Evolutionary conservation across 2,113 vertebrate genomes (phyloP).

Genomic region (Dipodomys stephensi): DNA sequence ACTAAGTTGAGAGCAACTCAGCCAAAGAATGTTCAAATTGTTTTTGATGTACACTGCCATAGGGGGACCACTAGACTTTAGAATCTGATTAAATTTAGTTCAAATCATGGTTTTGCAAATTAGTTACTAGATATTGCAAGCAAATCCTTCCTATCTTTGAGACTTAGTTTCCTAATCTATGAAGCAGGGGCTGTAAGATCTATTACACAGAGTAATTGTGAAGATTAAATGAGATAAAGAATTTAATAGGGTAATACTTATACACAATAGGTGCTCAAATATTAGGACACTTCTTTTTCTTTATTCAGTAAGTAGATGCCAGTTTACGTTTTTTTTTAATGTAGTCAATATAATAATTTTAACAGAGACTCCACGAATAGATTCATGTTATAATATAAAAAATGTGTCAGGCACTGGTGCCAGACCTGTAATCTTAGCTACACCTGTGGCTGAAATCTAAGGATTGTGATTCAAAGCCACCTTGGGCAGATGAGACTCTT

Average conservation of each 20-base stretch:
- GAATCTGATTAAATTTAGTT: not conserved
- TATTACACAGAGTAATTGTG: not conserved
- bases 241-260: not conserved
- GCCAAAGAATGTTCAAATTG: not conserved
- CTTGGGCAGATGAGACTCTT: no score
- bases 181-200: not conserved
- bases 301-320: constrained; percentile 17
- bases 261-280: not conserved
- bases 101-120: constrained; percentile 23
- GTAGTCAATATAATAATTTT: not conserved
- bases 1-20: constrained; percentile 2
- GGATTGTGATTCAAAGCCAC: no score
- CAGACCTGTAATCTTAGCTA: no score
- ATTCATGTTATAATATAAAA: constrained; percentile 47
- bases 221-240: not conserved
- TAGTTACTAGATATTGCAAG: not conserved
- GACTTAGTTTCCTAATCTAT: constrained; percentile 2
- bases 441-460: no score
- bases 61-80: not conserved
- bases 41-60: not conserved
- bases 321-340: constrained; percentile 58
- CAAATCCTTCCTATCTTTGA: not conserved
- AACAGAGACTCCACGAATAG: constrained; percentile 7
- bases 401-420: not conserved
- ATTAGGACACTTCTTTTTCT: not conserved